Conservation (phyloP, 2,888 invertebrate species). For the Timandra comae region DNA sequence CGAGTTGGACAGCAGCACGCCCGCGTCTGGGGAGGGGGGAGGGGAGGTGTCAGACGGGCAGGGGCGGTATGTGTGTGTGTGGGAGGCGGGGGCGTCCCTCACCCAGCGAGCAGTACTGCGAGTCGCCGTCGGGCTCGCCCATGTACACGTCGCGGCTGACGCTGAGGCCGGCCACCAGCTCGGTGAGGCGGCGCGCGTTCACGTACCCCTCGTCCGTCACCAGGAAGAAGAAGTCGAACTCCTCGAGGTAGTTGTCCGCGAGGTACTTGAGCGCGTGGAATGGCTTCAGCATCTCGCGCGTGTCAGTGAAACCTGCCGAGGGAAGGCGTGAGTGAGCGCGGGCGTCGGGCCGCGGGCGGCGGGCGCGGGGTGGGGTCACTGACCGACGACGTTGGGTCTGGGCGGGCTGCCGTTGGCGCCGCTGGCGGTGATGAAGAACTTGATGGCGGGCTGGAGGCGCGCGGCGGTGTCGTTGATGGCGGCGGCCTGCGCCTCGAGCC, state of each 20-base stretch:
- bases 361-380: background rate
- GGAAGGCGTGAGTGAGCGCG: background rate
- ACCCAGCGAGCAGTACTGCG: conserved; percentile 83
- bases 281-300: conserved; percentile 82
- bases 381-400: conserved; percentile 84
- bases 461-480: conserved; percentile 94
- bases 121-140: conserved; percentile 80
- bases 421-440: conserved; percentile 84
- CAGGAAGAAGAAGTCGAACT: conserved; percentile 95
- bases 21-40: no score
- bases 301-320: conserved; percentile 83
- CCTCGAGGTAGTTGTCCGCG: conserved; percentile 90
- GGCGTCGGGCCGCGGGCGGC: no score
- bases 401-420: conserved; percentile 44
- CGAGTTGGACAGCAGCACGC: conserved; percentile 91
- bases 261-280: conserved; percentile 94
- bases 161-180: conserved; percentile 85
- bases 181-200: conserved; percentile 84
- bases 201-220: conserved; percentile 90
- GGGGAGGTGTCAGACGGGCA: no score
- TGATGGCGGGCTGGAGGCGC: conserved; percentile 88
- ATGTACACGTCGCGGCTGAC: conserved; percentile 90
- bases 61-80: conserved; percentile 20
- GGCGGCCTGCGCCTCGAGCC: conserved; percentile 84
- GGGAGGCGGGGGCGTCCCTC: conserved; percentile 20